Evolutionary conservation across 2,888 invertebrate species (phyloP), one percentile per base, ranked within the genome.

Genomic region (Lepetodrilus schrolli): DNA sequence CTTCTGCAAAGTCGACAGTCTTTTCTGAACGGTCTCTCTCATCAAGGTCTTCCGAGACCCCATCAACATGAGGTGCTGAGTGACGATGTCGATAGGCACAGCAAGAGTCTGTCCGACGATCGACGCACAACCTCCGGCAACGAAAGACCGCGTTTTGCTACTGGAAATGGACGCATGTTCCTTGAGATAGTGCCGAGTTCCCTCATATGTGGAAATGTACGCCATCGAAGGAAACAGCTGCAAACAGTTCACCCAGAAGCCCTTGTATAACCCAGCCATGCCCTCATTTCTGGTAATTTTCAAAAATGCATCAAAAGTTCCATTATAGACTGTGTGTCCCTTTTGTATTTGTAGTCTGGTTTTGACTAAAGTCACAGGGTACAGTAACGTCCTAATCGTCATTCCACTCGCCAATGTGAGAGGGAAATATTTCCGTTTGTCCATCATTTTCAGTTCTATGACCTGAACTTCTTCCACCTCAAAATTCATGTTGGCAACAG

Each of bases 381-480:
- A 98, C 0, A 98, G 93, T 37, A 95, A 93, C 75, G 92, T 92
- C 79, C 94, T 91, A 88, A 95, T 94, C 80, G 94, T 93, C 83
- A 96, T 95, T 65, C 96, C 95, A 87, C 97, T 97, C 13, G 96
- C 91, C 92, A 97, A 95, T 74, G 96, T 96, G 73, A 98, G 91
- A 0, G 98, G 97, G 88, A 96, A 96, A 90, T 98, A 99, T 89
- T 96, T 97, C 65, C 93, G 93, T 87, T 96, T 97, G 91, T 99
- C 96, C 96, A 99, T 96, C 98, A 99, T 99, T 82, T 97, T 94
- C 96, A 98, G 96, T 91, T 99, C 98, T 78, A 99, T 97, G 4
- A 95, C 96, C 47, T 83, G 82, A 7, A 88, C 78, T 34, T 84
- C 83, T 4, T 82, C 82, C 21, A 81, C 72, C 10, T 78, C 79